Percentiles rank a stretch among this genome's conserved stretches.
Conservation (phyloP, 2,888 invertebrate species). For the Caradrina clavipalpis region DNA sequence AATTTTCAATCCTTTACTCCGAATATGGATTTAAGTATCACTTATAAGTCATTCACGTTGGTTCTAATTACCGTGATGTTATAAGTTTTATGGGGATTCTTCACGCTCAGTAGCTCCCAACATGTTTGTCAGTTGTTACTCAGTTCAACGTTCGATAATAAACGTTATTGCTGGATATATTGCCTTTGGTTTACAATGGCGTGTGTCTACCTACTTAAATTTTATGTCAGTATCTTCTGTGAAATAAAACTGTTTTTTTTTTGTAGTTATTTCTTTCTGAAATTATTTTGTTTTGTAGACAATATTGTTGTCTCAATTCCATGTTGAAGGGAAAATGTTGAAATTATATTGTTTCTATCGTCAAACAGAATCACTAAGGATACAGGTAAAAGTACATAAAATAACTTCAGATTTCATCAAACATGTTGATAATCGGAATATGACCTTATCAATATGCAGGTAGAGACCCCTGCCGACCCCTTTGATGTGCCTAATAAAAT, state of each 20-base stretch:
- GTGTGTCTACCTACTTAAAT: constrained; percentile 15
- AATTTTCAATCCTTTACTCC: constrained; percentile 19
- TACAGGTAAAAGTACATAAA: background rate
- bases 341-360: background rate
- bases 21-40: constrained; percentile 33
- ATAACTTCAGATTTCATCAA: constrained; percentile 14
- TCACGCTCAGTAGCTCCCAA: constrained; percentile 42
- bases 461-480: constrained; percentile 1
- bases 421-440: constrained; percentile 20
- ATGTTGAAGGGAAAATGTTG: background rate
- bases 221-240: constrained; percentile 22
- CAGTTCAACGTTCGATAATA: constrained; percentile 56
- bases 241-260: background rate
- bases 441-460: constrained; percentile 23
- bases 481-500: constrained; percentile 39
- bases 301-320: background rate
- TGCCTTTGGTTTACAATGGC: constrained; percentile 30
- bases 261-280: background rate
- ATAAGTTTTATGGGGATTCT: constrained; percentile 42
- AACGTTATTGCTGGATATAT: constrained; percentile 45
- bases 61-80: constrained; percentile 23
- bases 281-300: background rate
- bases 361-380: constrained; percentile 2
- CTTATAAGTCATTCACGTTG: constrained; percentile 20
- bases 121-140: constrained; percentile 47